Evolutionary conservation across 2,797 vertebrate genomes (phyloP), one percentile per base, ranked within the genome.

Genomic region (Crenichthys baileyi): DNA sequence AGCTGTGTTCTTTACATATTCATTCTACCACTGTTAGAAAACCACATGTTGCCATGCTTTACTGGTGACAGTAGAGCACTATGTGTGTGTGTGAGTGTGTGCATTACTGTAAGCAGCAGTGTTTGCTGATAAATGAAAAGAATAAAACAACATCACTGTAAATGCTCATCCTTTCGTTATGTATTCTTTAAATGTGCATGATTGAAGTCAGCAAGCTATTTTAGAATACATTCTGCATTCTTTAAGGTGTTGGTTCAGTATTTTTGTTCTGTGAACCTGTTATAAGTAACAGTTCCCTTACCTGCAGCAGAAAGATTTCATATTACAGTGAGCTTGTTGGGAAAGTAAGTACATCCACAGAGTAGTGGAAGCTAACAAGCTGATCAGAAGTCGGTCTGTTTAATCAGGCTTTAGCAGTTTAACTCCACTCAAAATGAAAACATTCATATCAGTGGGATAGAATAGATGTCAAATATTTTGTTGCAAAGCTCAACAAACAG

Each of bases 1-100:
- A 95, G 95, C 88, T 87, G 83, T 41, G 36, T 91, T 85, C 94
- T 96, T 95, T 96, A 94, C 95, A 96, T 96, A 96, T 96, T 95
- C 95, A 95, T 95, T 94, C 89, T 90, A 81, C 81, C 85, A 77
- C 91, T 89, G 91, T 91, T 89, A 91, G 94, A 95, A 94, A 89
- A 89, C 89, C 79, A 60, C 65, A 78, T 80, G 84, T 87, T 83
- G 79, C 84, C 85, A 85, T 76, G 91, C 84, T 80, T 79, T 78
- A 79, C 86, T 79, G 77, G 75, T 83, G 78, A 86, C 83, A 80
- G 77, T 77, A 6, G 1, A 11, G 58, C 60, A 55, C 63, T 71
- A 39, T 79, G 71, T 68, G 41, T 79, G 72, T 76, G 60, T 73
- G 50, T 72, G 53, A 74, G 13, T 67, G 20, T 12, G 7, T 29